A percentile compares a stretch with the other conserved stretches of the same genome.
phyloP scores from a whole-genome alignment of 2,113 vertebrate genomes.

The Siniperca chuatsi region DNA sequence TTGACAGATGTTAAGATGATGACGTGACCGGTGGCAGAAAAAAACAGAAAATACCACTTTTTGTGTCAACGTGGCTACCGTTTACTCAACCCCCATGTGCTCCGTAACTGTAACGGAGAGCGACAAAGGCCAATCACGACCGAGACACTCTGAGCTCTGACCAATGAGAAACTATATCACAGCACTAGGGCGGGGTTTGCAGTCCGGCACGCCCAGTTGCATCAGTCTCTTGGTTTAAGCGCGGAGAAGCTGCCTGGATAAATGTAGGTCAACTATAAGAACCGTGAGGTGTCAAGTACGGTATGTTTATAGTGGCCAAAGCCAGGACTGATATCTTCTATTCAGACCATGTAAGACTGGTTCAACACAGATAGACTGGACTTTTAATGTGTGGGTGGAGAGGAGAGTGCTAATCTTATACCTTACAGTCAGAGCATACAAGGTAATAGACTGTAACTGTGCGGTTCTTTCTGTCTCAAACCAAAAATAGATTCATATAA shows the following conservation, averaged over 20 bases:
- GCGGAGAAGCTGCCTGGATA: not conserved
- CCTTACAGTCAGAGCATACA: not conserved
- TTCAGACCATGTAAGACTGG: not conserved
- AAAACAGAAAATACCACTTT: not conserved
- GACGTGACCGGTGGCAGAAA: not conserved
- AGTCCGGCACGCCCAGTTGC: conserved; percentile 45
- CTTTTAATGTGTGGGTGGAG: not conserved
- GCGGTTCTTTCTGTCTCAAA: no score
- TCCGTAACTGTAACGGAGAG: not conserved
- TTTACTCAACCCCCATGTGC: not conserved
- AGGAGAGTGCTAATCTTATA: not conserved
- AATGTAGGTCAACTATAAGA: conserved; percentile 53
- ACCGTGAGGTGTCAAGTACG: not conserved
- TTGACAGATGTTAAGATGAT: not conserved
- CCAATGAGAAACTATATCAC: conserved; percentile 42
- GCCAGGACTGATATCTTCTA: no score
- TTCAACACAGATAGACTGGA: not conserved
- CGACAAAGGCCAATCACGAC: conserved; percentile 58
- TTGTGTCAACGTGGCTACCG: conserved; percentile 82
- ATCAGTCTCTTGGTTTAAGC: conserved; percentile 50
- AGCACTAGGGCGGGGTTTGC: conserved; percentile 34
- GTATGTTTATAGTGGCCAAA: conserved; percentile 16
- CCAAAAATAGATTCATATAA: no score
- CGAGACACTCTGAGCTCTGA: fast-evolving
- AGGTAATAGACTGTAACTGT: not conserved